Evolutionary conservation across 2,888 invertebrate species (phyloP).

Genomic region (Drosophila maculinotata): DNA sequence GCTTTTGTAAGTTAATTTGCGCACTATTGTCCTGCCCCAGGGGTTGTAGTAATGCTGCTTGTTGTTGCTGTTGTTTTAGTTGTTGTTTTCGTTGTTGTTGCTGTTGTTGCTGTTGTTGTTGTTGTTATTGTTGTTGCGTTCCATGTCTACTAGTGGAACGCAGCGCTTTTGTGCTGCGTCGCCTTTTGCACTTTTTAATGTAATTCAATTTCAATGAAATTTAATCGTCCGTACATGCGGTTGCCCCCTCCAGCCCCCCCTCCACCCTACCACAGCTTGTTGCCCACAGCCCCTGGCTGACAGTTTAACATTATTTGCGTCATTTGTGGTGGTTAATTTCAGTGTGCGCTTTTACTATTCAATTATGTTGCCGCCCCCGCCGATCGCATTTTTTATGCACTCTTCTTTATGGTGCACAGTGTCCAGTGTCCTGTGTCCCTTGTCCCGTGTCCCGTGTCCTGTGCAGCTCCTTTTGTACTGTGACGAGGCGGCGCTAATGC

Average conservation of each 20-base stretch:
- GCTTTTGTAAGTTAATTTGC: conserved; percentile 80
- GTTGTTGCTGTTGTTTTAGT: conserved; percentile 32
- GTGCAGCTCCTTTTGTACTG: conserved; percentile 45
- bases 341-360: conserved; percentile 79
- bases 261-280: neutral
- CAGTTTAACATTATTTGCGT: conserved; percentile 76
- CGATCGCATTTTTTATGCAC: conserved; percentile 75
- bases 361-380: conserved; percentile 67
- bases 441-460: too few relatives aligned
- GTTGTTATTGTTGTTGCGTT: conserved; percentile 27
- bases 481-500: conserved; percentile 49
- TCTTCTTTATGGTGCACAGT: conserved; percentile 49
- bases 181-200: conserved; percentile 80
- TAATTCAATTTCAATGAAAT: conserved; percentile 81
- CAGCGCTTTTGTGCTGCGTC: conserved; percentile 55
- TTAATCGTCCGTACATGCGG: conserved; percentile 75
- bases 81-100: conserved; percentile 18
- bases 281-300: conserved; percentile 10
- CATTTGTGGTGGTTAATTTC: conserved; percentile 81
- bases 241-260: neutral
- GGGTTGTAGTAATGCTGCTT: conserved; percentile 19
- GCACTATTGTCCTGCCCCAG: conserved; percentile 69
- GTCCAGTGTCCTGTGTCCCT: conserved; percentile 16
- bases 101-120: conserved; percentile 33
- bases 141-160: conserved; percentile 16